Conservation (phyloP, 2,797 vertebrate genomes). For the Argya squamiceps region DNA sequence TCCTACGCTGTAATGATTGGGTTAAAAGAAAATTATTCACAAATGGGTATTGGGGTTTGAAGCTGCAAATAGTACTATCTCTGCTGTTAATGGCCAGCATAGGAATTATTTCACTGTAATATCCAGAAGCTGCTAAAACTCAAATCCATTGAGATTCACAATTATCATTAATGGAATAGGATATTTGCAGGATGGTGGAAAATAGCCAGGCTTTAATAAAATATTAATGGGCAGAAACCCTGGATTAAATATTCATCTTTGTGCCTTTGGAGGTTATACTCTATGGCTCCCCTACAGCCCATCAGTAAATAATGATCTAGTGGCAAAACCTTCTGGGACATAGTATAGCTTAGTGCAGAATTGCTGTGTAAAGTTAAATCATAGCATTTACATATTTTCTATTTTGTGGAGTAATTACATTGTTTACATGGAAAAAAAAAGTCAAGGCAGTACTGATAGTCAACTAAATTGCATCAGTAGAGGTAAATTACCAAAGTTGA, state of each 20-base stretch:
- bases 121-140: constrained; percentile 29
- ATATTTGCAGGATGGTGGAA: constrained; percentile 22
- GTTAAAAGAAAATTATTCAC: not conserved
- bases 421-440: not conserved
- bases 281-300: constrained; percentile 13
- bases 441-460: not conserved
- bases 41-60: not conserved
- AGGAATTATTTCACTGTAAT: not conserved
- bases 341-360: not conserved
- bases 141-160: constrained; percentile 18
- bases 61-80: not conserved
- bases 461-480: not conserved
- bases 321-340: constrained; percentile 48
- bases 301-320: constrained; percentile 69
- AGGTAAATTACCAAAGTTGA: not conserved
- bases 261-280: constrained; percentile 46
- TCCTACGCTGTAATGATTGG: not conserved
- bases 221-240: constrained; percentile 40
- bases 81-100: not conserved
- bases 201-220: constrained; percentile 34
- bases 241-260: constrained; percentile 55
- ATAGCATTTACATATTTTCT: constrained; percentile 18
- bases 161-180: constrained; percentile 24
- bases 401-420: not conserved
- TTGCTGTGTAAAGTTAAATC: constrained; percentile 23